A percentile compares a stretch with the other conserved stretches of the same genome.
Conservation (phyloP, 2,113 vertebrate genomes). For the Barbus barbus region DNA sequence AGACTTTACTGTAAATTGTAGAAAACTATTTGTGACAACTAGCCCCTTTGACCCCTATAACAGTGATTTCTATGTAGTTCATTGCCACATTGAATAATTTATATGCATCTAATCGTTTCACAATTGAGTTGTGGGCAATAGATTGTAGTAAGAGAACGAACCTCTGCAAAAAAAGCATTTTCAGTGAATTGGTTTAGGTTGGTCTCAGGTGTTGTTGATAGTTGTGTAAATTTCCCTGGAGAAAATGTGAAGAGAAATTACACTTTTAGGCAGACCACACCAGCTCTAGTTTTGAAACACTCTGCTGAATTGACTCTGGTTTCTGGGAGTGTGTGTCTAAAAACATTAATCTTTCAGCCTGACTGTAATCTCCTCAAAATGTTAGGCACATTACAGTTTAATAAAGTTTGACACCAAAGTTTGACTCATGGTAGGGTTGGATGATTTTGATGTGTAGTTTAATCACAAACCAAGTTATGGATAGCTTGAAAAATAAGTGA, state of each 20-base stretch:
- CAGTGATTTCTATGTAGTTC: conserved; percentile 10
- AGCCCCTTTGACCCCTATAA: neutral
- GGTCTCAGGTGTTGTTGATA: conserved; percentile 37
- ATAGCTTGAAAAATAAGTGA: conserved; percentile 37
- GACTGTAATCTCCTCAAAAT: conserved; percentile 31
- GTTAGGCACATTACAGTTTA: conserved; percentile 1
- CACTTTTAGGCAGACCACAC: conserved; percentile 18
- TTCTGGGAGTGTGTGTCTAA: conserved; percentile 7
- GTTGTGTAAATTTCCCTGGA: conserved; percentile 49
- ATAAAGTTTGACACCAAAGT: conserved; percentile 19
- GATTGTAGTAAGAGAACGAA: conserved; percentile 16
- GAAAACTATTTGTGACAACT: neutral
- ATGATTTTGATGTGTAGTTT: conserved; percentile 7
- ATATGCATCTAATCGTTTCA: conserved; percentile 24
- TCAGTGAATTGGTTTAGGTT: conserved; percentile 36
- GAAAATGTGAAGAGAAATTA: conserved; percentile 33
- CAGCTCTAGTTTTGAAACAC: conserved; percentile 16
- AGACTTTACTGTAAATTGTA: neutral
- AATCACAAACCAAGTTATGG: conserved; percentile 12
- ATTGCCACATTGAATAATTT: conserved; percentile 32
- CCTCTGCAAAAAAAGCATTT: conserved; percentile 16
- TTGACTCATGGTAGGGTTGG: conserved; percentile 7
- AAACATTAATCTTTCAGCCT: conserved; percentile 12
- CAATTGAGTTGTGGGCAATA: conserved; percentile 15
- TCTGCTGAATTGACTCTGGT: conserved; percentile 13